Evolutionary conservation across 2,113 vertebrate genomes (phyloP).

Genomic region (Craseonycteris thonglongyai): DNA sequence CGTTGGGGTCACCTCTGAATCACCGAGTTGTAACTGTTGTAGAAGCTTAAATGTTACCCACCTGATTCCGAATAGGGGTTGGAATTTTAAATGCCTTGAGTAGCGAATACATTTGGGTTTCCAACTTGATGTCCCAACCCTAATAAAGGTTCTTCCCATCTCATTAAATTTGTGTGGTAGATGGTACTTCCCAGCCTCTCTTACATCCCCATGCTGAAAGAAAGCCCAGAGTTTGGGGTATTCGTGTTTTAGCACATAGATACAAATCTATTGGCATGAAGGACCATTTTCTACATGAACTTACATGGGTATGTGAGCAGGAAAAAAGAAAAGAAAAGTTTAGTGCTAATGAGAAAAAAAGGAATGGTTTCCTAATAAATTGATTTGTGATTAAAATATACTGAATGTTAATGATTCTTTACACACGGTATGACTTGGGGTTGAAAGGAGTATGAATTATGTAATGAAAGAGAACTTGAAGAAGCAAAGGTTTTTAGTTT

Average conservation of each 20-base stretch:
- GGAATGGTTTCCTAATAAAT: background rate
- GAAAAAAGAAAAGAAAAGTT: background rate
- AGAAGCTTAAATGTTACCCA: background rate
- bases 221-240: background rate
- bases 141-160: background rate
- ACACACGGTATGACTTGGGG: background rate
- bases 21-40: background rate
- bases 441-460: background rate
- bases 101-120: background rate
- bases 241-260: background rate
- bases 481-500: background rate
- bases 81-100: background rate
- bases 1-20: background rate
- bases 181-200: background rate
- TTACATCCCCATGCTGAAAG: background rate
- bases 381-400: background rate
- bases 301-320: background rate
- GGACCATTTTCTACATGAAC: constrained; percentile 30
- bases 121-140: background rate
- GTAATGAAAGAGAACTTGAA: background rate
- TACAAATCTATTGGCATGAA: background rate
- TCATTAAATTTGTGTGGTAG: background rate
- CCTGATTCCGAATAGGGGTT: background rate
- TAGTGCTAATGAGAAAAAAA: background rate
- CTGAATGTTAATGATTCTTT: background rate